Conservation (phyloP, 2,113 vertebrate species). For the Lamprologus sp. region DNA sequence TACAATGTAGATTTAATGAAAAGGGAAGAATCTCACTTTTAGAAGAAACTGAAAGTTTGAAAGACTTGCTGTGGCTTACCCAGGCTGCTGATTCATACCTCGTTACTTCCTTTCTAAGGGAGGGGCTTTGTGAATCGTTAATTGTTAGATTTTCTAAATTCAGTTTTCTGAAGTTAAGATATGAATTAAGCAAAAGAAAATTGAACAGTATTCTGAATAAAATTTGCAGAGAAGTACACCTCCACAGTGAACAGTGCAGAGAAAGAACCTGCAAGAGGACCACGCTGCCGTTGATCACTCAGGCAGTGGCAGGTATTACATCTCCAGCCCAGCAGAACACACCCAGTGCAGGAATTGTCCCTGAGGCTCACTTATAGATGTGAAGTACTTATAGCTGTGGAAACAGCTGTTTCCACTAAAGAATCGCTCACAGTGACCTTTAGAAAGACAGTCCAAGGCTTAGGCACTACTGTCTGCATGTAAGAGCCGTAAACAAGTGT, state of each 20-base stretch:
- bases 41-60: not conserved
- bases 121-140: not conserved
- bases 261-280: not conserved
- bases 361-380: not conserved
- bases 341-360: not conserved
- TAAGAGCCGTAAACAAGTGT: conserved; percentile 9
- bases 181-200: too few relatives aligned
- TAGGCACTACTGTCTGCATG: not conserved
- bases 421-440: conserved; percentile 11
- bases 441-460: not conserved
- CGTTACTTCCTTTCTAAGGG: not conserved
- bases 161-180: not conserved
- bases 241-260: not conserved
- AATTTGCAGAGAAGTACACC: not conserved
- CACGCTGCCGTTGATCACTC: not conserved
- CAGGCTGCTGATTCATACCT: not conserved
- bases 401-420: conserved; percentile 12
- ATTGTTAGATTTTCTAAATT: not conserved
- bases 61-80: not conserved
- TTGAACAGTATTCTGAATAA: not conserved
- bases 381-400: not conserved
- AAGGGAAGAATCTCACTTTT: not conserved
- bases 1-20: not conserved
- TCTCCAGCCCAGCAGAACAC: not conserved
- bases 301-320: not conserved